A percentile compares a stretch with the other conserved stretches of the same genome.
phyloP scores from a whole-genome alignment of 2,113 vertebrate species.

The Hippocampus abdominalis region DNA sequence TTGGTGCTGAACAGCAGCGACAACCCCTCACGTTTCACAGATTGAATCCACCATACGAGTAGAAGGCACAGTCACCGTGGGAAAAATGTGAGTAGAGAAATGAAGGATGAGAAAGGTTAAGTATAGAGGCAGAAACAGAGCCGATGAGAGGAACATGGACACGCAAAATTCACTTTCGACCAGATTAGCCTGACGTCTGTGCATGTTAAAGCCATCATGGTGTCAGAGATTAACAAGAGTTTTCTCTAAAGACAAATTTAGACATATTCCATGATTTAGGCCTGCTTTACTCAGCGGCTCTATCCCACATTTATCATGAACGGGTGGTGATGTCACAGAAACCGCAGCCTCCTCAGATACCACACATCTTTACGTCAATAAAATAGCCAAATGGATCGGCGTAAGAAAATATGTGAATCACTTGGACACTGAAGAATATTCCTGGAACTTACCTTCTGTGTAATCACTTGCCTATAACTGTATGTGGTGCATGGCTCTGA shows the following conservation, averaged over 20 bases:
- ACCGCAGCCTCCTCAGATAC: conserved; percentile 19
- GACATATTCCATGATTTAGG: conserved; percentile 60
- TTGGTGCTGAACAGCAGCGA: conserved; percentile 54
- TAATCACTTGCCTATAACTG: not conserved
- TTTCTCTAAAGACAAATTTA: conserved; percentile 64
- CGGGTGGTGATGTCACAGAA: conserved; percentile 62
- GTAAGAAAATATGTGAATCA: conserved; percentile 34
- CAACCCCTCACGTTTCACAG: conserved; percentile 6
- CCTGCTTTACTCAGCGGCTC: conserved; percentile 55
- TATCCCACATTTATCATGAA: conserved; percentile 61
- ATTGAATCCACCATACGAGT: not conserved
- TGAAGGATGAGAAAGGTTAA: conserved; percentile 1
- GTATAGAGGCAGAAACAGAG: conserved; percentile 7
- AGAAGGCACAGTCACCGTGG: not conserved
- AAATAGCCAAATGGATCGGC: conserved; percentile 44
- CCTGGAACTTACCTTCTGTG: not conserved
- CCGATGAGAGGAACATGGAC: conserved; percentile 5
- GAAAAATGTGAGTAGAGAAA: not conserved
- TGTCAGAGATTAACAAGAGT: conserved; percentile 41
- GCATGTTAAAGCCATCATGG: conserved; percentile 68
- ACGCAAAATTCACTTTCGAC: conserved; percentile 12
- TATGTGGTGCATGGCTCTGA: not conserved
- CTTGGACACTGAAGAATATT: not conserved
- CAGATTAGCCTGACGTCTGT: conserved; percentile 48
- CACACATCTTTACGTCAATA: conserved; percentile 42